phyloP scores from a whole-genome alignment of 2,888 invertebrate genomes.

The Sminthurinus aureus region DNA sequence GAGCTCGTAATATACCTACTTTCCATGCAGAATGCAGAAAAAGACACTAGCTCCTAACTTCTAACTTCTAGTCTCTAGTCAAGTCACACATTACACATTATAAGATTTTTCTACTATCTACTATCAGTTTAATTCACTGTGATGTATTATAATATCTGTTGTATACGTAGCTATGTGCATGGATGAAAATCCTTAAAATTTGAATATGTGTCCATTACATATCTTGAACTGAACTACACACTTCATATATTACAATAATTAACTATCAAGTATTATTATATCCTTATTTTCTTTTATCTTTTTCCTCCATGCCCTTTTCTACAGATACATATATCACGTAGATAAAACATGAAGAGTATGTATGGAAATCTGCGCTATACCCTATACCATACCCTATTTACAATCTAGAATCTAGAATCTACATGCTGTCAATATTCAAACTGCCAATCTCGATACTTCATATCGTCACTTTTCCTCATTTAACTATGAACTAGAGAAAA shows the following conservation, averaged over 20 bases:
- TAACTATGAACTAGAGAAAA: no score
- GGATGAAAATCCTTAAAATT: background rate
- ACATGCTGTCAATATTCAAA: background rate
- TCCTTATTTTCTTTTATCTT: background rate
- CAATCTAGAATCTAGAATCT: background rate
- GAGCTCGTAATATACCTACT: no score
- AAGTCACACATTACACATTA: no score
- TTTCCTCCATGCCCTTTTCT: background rate
- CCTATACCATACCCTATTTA: background rate
- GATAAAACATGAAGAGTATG: no score
- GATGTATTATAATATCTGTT: no score
- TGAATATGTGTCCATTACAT: background rate
- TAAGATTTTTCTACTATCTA: background rate
- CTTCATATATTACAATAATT: background rate
- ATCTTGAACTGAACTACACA: background rate
- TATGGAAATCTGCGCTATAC: background rate
- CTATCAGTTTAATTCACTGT: background rate
- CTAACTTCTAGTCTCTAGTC: no score
- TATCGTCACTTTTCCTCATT: background rate
- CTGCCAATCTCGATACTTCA: background rate
- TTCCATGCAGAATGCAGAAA: background rate
- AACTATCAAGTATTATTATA: background rate
- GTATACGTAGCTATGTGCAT: background rate
- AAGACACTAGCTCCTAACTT: no score
- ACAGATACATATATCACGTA: background rate